A percentile compares a stretch with the other conserved stretches of the same genome.
Evolutionary conservation across 1,140 invertebrate species (phyloP).

Genomic region (Meloidogyne hapla): DNA sequence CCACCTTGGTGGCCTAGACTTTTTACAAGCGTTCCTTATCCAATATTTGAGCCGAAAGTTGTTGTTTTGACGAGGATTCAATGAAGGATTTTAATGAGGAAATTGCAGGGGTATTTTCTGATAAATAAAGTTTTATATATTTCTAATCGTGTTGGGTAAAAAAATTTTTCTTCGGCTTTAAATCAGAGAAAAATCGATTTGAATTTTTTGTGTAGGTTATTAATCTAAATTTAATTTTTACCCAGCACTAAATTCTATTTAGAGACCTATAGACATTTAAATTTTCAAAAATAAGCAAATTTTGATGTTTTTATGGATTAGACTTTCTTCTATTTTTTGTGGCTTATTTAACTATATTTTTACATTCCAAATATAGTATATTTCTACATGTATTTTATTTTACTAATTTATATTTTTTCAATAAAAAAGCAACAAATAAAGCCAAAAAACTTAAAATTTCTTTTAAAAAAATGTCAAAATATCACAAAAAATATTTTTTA

Average conservation of each 20-base stretch:
- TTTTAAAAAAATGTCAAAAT: not conserved
- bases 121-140: not conserved
- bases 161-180: not conserved
- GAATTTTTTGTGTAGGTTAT: too few relatives aligned
- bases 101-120: not conserved
- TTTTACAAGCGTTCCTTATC: conserved; percentile 9
- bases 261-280: too few relatives aligned
- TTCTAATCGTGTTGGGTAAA: not conserved
- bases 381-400: too few relatives aligned
- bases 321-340: too few relatives aligned
- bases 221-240: too few relatives aligned
- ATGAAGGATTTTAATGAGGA: not conserved
- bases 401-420: not conserved
- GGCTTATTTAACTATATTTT: too few relatives aligned
- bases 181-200: too few relatives aligned
- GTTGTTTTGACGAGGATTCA: not conserved
- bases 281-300: too few relatives aligned
- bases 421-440: not conserved
- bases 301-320: too few relatives aligned
- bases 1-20: not conserved
- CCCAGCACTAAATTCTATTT: too few relatives aligned
- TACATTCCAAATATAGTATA: too few relatives aligned
- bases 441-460: not conserved
- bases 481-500: conserved; percentile 32
- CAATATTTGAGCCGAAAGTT: conserved; percentile 2